Conservation (phyloP, 2,113 vertebrate species). For the Odocoileus virginianus region DNA sequence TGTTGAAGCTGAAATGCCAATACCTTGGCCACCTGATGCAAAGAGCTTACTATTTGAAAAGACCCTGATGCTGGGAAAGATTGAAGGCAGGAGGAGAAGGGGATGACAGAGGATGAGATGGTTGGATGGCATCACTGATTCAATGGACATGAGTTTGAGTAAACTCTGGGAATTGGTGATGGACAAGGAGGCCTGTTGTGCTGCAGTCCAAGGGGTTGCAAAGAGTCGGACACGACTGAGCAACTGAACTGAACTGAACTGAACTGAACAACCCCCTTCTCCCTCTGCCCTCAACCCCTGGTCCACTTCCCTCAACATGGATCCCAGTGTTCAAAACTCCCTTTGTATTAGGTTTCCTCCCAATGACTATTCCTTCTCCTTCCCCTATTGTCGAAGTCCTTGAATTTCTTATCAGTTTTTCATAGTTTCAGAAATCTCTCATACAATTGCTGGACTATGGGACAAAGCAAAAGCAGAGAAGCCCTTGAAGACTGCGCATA, state of each 20-base stretch:
- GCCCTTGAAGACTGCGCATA: background rate
- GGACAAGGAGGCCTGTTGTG: rapidly evolving
- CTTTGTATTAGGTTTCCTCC: background rate
- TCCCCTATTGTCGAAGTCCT: background rate
- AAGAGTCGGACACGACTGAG: background rate
- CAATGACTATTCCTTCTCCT: background rate
- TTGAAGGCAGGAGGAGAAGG: background rate
- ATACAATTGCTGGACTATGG: background rate
- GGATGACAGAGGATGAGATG: background rate
- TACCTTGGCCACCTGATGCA: background rate
- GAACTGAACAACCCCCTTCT: background rate
- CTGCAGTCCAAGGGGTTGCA: background rate
- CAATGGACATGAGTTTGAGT: background rate
- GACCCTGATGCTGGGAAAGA: background rate
- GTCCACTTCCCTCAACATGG: background rate
- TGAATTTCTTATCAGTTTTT: background rate
- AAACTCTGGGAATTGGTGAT: background rate
- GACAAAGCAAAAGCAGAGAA: background rate
- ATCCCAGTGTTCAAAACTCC: background rate
- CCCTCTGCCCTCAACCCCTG: background rate
- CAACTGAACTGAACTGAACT: background rate
- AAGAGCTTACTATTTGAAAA: background rate
- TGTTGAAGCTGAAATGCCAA: background rate
- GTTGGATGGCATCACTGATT: background rate
- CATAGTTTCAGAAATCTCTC: background rate